Conservation (phyloP, 2,113 vertebrate genomes). For the Dicaeum eximium region DNA sequence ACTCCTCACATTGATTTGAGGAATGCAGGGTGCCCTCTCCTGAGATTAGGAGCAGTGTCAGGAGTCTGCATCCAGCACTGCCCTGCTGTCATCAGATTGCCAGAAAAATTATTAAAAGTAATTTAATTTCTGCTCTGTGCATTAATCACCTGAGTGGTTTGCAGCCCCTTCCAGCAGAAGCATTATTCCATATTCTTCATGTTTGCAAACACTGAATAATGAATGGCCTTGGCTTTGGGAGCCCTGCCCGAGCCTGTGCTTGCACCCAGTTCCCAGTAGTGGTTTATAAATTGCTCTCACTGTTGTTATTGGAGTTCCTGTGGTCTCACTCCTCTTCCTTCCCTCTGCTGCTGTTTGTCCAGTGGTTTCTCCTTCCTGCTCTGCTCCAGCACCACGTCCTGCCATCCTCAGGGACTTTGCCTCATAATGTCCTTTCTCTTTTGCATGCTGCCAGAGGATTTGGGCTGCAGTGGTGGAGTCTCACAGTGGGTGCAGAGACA, state of each 20-base stretch:
- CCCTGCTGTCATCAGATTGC: not conserved
- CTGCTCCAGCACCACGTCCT: not conserved
- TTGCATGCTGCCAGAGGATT: slow-evolving; percentile 59
- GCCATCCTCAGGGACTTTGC: not conserved
- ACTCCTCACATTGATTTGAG: not conserved
- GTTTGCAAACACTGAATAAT: not conserved
- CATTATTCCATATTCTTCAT: not conserved
- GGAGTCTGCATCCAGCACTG: not conserved
- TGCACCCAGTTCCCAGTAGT: not conserved
- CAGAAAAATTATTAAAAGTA: not conserved
- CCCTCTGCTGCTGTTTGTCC: not conserved
- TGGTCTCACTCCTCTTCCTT: not conserved
- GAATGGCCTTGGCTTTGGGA: not conserved
- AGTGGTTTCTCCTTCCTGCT: not conserved
- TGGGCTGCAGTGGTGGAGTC: slow-evolving; percentile 14
- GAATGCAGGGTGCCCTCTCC: not conserved
- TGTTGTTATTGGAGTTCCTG: slow-evolving; percentile 1
- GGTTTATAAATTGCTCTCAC: not conserved
- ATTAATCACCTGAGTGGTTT: not conserved
- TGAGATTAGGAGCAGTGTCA: not conserved
- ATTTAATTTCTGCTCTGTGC: not conserved
- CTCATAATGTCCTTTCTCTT: slow-evolving; percentile 50
- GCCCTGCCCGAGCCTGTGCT: not conserved
- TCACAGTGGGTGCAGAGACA: not conserved
- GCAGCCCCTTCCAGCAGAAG: not conserved